A percentile compares a stretch with the other conserved stretches of the same genome.
Conservation (phyloP, 2,888 invertebrate genomes). For the Dyspetes luteomarginatus region DNA sequence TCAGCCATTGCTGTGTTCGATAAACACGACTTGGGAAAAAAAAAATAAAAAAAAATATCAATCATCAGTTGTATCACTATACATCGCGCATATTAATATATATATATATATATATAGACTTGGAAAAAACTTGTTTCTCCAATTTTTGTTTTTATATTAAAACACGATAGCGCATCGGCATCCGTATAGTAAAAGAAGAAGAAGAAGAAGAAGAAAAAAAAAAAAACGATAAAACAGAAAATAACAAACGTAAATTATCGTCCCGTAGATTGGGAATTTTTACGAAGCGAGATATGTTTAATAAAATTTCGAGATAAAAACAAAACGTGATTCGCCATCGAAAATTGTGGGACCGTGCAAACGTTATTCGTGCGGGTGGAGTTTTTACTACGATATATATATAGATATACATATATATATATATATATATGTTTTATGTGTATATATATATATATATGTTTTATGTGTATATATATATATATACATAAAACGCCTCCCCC, state of each 20-base stretch:
- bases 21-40: conserved; percentile 34
- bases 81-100: too few relatives aligned
- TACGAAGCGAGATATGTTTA: conserved; percentile 54
- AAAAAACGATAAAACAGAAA: conserved; percentile 25
- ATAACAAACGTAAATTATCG: conserved; percentile 44
- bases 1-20: conserved; percentile 63
- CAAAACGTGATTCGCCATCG: conserved; percentile 64
- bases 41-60: conserved; percentile 34
- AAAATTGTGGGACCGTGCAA: conserved; percentile 70
- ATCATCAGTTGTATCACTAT: conserved; percentile 19
- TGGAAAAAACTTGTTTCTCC: conserved; percentile 40
- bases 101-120: conserved; percentile 18
- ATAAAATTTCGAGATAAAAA: conserved; percentile 44
- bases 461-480: neutral
- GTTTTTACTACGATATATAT: conserved; percentile 21
- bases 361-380: conserved; percentile 65
- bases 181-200: conserved; percentile 65
- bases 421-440: neutral
- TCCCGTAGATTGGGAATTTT: conserved; percentile 58
- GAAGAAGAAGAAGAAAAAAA: conserved; percentile 27
- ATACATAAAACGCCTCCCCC: too few relatives aligned
- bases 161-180: conserved; percentile 68
- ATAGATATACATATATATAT: neutral
- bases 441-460: neutral
- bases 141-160: conserved; percentile 54